Evolutionary conservation across 2,888 invertebrate genomes (phyloP), one percentile per base, ranked within the genome.

Genomic region (Xylocampa areola): DNA sequence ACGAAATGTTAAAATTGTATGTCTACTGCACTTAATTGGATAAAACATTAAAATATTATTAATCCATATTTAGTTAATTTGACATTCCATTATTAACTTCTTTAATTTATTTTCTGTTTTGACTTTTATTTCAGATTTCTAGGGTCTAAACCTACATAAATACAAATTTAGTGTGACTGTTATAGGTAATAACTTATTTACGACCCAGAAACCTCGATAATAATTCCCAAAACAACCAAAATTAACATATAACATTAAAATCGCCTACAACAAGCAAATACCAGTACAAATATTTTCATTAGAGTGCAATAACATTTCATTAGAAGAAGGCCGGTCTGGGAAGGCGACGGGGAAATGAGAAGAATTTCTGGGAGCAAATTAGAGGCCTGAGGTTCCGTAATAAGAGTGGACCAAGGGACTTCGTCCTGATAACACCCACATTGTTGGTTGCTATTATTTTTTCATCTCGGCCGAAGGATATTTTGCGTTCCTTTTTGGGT

Each of bases 371-470:
- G 58, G 62, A 59, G 55, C 85, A 92, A 91, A 92, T 92, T 91
- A 92, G 88, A 91, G 85, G 85, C 80, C 76, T 76, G 73, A 69
- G 79, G 74, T 82, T 82, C 75, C 80, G 85, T 87, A 87, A 88
- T 89, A 87, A 87, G 88, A 89, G 88, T 88, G 90, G 91, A 87
- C 90, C 86, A 81, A 77, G 86, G 64, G 64, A 64, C 68, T 43
- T 77, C 79, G 79, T 73, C 80, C 84, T 84, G 87, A 89, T 90
- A 90, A 85, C 83, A 80, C 84, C 81, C 84, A 88, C 85, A 90
- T 91, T 91, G 89, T 90, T 80, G 75, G n/a, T 76, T 57, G 83
- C 81, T 87, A 88, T 88, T 88, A 89, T 90, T 90, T 90, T 88
- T 87, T 88, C 85, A 90, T 88, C 80, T 87, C 77, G 70, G 77